These are phyloP conservation scores for Acrocyrtus sp. DNA, from an alignment of 2,888 invertebrate genomes.

Conservation along the genomic window DNA sequence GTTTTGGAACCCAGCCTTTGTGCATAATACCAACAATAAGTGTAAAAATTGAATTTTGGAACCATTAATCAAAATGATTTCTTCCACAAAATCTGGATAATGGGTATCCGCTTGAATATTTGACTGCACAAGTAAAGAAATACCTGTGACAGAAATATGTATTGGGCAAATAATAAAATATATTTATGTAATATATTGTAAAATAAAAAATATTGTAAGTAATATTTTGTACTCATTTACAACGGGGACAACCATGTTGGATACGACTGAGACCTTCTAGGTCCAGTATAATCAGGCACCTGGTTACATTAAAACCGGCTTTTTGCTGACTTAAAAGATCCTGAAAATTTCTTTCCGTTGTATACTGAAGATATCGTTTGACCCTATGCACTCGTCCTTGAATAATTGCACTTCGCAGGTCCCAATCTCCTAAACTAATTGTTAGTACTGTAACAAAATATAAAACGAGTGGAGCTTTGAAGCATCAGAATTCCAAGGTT, in stretches of 20 bases:
- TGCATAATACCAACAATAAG: too few species aligned
- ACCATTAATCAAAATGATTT: conserved; percentile 31
- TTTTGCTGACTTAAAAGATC: conserved; percentile 15
- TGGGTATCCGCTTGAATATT: conserved; percentile 6
- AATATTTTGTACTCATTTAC: conserved; percentile 3
- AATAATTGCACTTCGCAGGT: conserved; percentile 9
- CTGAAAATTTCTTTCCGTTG: conserved; percentile 5
- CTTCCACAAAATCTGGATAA: conserved; percentile 29
- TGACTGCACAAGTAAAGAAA: conserved; percentile 1
- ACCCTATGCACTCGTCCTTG: conserved; percentile 18
- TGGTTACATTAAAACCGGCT: conserved; percentile 18
- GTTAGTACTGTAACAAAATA: too few species aligned
- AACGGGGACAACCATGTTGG: conserved; percentile 16
- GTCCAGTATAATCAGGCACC: conserved; percentile 13
- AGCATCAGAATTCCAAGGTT: too few species aligned
- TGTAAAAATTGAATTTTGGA: background rate
- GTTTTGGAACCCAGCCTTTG: too few species aligned
- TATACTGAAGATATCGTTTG: conserved; percentile 13
- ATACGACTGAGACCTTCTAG: conserved; percentile 17
- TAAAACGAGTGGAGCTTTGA: too few species aligned
- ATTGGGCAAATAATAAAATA: background rate
- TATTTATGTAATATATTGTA: too few species aligned
- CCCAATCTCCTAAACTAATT: conserved; percentile 30
- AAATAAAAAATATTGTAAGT: too few species aligned
- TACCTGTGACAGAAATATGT: background rate